Base-by-base conservation (phyloP, 2,888 invertebrate genomes). In the Caradrina kadenii region DNA sequence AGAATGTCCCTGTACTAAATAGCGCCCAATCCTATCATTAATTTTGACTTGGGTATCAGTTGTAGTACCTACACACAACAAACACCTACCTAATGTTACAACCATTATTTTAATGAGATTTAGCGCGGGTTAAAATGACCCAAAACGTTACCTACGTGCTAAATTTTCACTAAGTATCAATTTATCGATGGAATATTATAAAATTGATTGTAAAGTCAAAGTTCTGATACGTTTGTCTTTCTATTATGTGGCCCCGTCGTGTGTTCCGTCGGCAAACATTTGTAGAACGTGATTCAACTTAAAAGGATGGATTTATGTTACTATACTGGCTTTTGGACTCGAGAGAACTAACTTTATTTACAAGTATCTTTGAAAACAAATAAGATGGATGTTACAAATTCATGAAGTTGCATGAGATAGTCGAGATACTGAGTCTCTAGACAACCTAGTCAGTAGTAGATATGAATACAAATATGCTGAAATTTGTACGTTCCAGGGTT, bases 221-320 rank as follows among this genome's bases (percentile, higher is more conserved):
- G 87, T 92, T 89, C 84, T 88, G 86, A 90, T 90, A 86, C 88
- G 90, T 92, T 91, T 93, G 91, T 90, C 89, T 90, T 91, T 87
- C 90, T 90, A 93, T 93, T 92, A 93, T 88, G 85, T 87, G 86
- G 87, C 88, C 60, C 86, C 86, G 77, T 88, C 87, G 88, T 92
- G 88, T 93, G 92, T 90, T 91, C 88, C 86, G 88, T 89, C 88
- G 86, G 90, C 89, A 92, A 93, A 93, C 91, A 93, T 93, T 93
- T 93, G 93, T 88, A 84, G 93, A 93, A 93, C 93, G 93, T 93
- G 93, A 92, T 93, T 91, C 88, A 89, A 93, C 92, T 92, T 90
- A 89, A 90, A 92, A 92, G 88, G 89, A 88, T 88, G 90, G 92
- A 91, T 93, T 93, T 93, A 91, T 90, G 88, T 90, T 86, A 84